These are phyloP conservation scores for Batillaria attramentaria DNA, from an alignment of 1,140 invertebrate species.

Conservation along the genomic window DNA sequence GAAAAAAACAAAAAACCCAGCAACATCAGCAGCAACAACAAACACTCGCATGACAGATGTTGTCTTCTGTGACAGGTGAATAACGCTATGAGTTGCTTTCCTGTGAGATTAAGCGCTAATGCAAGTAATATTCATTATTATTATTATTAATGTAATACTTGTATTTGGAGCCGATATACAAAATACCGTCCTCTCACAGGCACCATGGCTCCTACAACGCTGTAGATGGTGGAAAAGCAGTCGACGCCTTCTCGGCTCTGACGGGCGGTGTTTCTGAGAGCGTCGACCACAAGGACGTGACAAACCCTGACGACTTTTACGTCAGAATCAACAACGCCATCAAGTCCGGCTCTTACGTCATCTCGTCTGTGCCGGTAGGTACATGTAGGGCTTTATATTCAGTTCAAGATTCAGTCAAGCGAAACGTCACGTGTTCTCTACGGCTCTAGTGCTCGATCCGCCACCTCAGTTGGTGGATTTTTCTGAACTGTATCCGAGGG, in stretches of 20 bases:
- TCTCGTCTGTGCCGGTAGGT: constrained; percentile 60
- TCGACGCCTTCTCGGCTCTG: constrained; percentile 64
- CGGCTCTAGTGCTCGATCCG: background rate
- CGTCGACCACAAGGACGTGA: constrained; percentile 44
- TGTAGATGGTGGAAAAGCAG: constrained; percentile 63
- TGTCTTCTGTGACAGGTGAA: too few species aligned
- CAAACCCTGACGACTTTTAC: constrained; percentile 38
- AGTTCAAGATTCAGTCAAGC: too few species aligned
- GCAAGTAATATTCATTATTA: too few species aligned
- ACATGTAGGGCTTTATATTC: too few species aligned
- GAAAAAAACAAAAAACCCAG: too few species aligned
- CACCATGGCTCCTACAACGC: constrained; percentile 65
- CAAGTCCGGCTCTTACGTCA: constrained; percentile 48
- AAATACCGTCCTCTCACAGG: constrained; percentile 38
- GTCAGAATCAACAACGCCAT: constrained; percentile 53
- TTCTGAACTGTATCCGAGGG: too few species aligned
- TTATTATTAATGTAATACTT: background rate
- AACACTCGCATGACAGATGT: too few species aligned
- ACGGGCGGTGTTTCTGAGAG: constrained; percentile 67
- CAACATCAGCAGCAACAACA: background rate
- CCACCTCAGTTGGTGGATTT: too few species aligned
- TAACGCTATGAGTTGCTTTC: background rate
- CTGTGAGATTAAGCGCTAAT: too few species aligned
- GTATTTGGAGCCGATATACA: background rate
- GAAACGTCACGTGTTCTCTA: too few species aligned